Conservation (phyloP, 2,113 vertebrate species). For the Serinus canaria region DNA sequence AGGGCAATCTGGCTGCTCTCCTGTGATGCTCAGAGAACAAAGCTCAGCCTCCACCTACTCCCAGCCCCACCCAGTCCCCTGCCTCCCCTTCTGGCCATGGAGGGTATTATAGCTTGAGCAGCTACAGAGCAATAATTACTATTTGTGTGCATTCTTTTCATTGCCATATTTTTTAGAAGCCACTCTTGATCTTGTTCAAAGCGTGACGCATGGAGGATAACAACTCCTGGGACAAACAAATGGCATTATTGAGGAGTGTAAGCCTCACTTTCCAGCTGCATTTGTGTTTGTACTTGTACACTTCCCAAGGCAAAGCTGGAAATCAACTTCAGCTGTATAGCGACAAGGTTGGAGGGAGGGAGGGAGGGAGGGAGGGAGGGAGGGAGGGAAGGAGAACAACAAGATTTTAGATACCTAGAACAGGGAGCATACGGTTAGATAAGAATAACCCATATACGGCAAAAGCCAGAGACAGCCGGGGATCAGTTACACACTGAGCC, state of each 20-base stretch:
- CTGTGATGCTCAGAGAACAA: conserved; percentile 42
- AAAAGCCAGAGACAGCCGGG: conserved; percentile 51
- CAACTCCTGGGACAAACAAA: not conserved
- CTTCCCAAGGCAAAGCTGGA: conserved; percentile 24
- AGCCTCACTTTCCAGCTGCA: not conserved
- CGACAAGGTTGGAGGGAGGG: not conserved
- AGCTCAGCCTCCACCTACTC: conserved; percentile 27
- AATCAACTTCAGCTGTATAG: not conserved
- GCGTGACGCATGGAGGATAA: not conserved
- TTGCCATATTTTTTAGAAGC: conserved; percentile 26
- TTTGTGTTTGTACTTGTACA: not conserved
- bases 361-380: not conserved
- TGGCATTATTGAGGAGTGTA: not conserved
- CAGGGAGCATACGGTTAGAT: not conserved
- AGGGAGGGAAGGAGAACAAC: not conserved
- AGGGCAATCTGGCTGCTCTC: not conserved
- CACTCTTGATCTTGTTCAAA: conserved; percentile 57
- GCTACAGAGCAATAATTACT: conserved; percentile 48
- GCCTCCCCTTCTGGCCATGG: conserved; percentile 17
- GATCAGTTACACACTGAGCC: conserved; percentile 87
- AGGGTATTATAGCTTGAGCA: conserved; percentile 30
- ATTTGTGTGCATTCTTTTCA: conserved; percentile 51
- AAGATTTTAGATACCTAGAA: conserved; percentile 58
- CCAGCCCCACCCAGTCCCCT: conserved; percentile 40
- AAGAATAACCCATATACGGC: conserved; percentile 18